Percentiles rank a stretch among this genome's conserved stretches.
phyloP scores from a whole-genome alignment of 2,113 vertebrate genomes.

The Polypterus bichir region DNA sequence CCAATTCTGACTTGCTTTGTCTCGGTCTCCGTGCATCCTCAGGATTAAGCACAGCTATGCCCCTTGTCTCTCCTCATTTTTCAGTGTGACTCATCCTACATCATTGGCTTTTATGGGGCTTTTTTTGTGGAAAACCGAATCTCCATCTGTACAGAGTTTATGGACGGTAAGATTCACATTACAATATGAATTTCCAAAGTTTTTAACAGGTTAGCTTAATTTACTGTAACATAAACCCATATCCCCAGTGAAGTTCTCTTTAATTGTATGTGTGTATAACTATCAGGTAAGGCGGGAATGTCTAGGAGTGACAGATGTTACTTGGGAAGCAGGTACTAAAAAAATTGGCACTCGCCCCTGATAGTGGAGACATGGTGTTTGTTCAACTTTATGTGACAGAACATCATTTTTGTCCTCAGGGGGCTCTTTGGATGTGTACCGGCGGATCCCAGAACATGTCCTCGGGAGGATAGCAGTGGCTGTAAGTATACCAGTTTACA shows the following conservation, averaged over 20 bases:
- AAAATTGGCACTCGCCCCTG: too few species aligned
- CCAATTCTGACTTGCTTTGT: too few species aligned
- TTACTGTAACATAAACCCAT: constrained; percentile 19
- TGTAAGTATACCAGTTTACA: constrained; percentile 53
- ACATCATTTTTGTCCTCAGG: constrained; percentile 43
- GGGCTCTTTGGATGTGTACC: constrained; percentile 90
- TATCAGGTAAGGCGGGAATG: too few species aligned
- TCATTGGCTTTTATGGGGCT: constrained; percentile 97
- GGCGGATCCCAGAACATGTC: constrained; percentile 84
- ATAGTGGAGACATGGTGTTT: too few species aligned
- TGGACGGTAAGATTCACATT: constrained; percentile 80
- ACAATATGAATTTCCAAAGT: not conserved
- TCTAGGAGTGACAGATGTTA: too few species aligned
- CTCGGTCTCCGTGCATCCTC: too few species aligned
- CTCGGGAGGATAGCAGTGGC: constrained; percentile 87
- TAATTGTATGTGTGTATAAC: constrained; percentile 29
- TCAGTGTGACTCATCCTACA: constrained; percentile 94
- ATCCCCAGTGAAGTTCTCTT: constrained; percentile 27
- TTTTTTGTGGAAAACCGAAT: constrained; percentile 98
- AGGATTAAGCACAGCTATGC: too few species aligned
- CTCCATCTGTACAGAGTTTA: constrained; percentile 96
- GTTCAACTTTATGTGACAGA: too few species aligned
- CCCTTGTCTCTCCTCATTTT: constrained; percentile 30
- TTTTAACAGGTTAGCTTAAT: constrained; percentile 18
- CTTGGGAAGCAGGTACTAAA: too few species aligned